These are phyloP conservation scores for Eulemur albifrons DNA, from an alignment of 2,797 vertebrate genomes.

Conservation along the genomic window DNA sequence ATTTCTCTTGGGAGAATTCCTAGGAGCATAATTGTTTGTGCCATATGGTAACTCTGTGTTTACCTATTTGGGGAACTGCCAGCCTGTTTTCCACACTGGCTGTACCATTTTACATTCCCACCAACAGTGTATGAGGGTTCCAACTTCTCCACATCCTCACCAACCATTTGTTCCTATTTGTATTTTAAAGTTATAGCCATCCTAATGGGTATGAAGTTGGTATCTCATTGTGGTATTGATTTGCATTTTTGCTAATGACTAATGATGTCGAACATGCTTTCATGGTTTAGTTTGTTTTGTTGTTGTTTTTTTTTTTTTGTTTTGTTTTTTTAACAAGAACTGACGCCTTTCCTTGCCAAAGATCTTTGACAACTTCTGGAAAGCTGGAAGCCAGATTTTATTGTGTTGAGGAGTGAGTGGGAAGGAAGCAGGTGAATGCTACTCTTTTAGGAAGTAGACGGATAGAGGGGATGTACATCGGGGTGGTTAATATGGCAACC, in stretches of 20 bases:
- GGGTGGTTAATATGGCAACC: background rate
- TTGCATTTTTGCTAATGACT: background rate
- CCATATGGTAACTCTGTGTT: background rate
- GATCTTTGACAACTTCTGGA: background rate
- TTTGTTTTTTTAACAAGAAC: background rate
- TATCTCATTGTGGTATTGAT: background rate
- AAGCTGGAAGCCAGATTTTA: background rate
- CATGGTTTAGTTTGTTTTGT: background rate
- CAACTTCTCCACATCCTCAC: background rate
- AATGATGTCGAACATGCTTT: background rate
- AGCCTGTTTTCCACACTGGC: background rate
- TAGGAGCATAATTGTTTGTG: background rate
- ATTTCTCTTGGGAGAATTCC: slow-evolving; percentile 14
- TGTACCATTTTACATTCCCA: background rate
- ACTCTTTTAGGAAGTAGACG: background rate
- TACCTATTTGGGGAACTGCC: background rate
- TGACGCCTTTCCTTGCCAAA: background rate
- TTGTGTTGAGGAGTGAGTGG: background rate
- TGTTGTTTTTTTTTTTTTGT: background rate
- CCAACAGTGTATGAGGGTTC: background rate
- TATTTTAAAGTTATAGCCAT: background rate
- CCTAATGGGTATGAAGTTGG: background rate
- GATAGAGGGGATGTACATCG: background rate
- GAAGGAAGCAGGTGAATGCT: background rate
- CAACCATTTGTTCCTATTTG: background rate